Percentiles rank a stretch among this genome's conserved stretches.
These are phyloP conservation scores for Larimichthys polyactis DNA, from an alignment of 2,113 vertebrate genomes.

Conservation along the genomic window DNA sequence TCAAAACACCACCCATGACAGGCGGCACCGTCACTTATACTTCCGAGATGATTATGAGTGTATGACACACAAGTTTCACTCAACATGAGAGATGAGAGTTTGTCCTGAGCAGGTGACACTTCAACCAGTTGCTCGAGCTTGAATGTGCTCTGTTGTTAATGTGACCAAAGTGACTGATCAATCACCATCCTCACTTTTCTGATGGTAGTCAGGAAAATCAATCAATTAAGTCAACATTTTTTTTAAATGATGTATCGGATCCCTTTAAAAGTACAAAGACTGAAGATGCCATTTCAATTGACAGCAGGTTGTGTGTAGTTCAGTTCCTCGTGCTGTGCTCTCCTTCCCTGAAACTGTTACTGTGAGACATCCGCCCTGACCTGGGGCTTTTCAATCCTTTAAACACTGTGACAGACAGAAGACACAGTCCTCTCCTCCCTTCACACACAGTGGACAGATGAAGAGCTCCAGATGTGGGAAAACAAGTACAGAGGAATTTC, in stretches of 20 bases:
- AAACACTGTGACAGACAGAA: constrained; percentile 7
- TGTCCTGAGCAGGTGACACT: neutral
- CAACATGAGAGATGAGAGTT: neutral
- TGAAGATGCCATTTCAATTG: neutral
- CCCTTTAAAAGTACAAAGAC: neutral
- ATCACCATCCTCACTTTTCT: neutral
- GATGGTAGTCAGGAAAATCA: neutral
- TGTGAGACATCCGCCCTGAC: neutral
- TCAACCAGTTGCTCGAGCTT: no score
- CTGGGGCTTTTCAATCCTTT: neutral
- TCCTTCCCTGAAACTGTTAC: neutral
- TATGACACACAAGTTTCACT: neutral
- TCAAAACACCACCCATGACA: no score
- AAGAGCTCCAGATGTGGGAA: neutral
- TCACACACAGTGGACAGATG: neutral
- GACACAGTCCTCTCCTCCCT: no score
- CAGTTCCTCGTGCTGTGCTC: neutral
- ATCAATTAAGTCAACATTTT: neutral
- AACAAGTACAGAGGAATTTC: neutral
- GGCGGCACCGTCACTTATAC: neutral
- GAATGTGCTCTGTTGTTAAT: neutral
- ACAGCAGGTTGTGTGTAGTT: neutral
- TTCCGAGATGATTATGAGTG: neutral
- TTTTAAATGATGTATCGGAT: neutral
- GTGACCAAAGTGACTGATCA: no score